phyloP scores from a whole-genome alignment of 2,888 invertebrate genomes.

The Pristionchus arcanus region DNA sequence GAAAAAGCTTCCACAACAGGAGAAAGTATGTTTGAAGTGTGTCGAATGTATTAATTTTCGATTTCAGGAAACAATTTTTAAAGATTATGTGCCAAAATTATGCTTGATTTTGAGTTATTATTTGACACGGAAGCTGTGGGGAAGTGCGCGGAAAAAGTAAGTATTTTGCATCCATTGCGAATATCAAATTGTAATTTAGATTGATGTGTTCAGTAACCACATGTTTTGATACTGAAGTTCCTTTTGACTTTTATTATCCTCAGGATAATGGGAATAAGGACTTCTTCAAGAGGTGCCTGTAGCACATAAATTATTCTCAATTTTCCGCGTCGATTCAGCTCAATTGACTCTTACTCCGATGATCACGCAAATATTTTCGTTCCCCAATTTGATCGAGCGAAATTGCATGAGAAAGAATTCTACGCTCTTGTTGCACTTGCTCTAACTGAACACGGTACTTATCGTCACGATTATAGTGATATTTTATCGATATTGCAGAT shows the following conservation, averaged over 20 bases:
- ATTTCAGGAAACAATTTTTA: slow-evolving; percentile 1
- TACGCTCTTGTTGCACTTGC: neutral
- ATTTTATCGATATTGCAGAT: neutral
- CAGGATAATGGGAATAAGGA: neutral
- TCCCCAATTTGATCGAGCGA: neutral
- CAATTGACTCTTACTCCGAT: neutral
- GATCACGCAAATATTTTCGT: neutral
- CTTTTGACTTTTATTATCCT: neutral
- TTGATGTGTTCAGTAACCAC: slow-evolving; percentile 22
- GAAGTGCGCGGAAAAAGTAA: neutral
- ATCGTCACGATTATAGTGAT: neutral
- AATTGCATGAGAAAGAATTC: neutral
- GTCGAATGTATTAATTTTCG: neutral
- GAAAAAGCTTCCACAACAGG: neutral
- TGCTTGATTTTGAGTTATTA: neutral
- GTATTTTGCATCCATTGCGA: neutral
- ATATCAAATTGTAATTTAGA: neutral
- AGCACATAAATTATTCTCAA: too few relatives aligned
- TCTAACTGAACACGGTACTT: neutral
- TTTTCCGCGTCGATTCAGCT: neutral
- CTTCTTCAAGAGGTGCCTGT: neutral
- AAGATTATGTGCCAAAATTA: neutral
- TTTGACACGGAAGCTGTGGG: neutral
- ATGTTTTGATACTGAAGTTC: slow-evolving; percentile 4
- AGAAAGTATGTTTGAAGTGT: neutral